These are phyloP conservation scores for Tetanocera ferruginea DNA, from an alignment of 2,888 invertebrate species.

Conservation along the genomic window DNA sequence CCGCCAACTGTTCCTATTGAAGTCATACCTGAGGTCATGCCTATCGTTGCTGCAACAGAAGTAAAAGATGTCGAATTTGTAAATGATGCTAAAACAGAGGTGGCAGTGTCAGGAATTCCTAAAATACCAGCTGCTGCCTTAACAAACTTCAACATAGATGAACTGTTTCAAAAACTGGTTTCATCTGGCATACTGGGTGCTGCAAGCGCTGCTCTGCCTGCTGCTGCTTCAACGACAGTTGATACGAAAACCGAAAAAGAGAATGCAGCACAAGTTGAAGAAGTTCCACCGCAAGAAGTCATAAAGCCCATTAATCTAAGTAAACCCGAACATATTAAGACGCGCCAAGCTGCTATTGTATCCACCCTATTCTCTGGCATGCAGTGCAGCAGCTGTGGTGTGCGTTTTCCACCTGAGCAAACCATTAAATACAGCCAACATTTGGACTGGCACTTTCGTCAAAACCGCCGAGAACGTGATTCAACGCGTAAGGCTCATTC, in stretches of 20 bases:
- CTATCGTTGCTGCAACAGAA: background rate
- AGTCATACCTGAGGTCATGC: background rate
- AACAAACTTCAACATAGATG: slow-evolving; percentile 77
- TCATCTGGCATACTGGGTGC: slow-evolving; percentile 83
- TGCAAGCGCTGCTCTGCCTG: slow-evolving; percentile 42
- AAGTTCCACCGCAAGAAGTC: slow-evolving; percentile 46
- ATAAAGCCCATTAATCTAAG: slow-evolving; percentile 78
- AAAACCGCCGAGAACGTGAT: slow-evolving; percentile 90
- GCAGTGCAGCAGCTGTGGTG: slow-evolving; percentile 97
- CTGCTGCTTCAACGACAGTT: background rate
- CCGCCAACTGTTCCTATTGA: slow-evolving; percentile 48
- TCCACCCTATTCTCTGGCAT: slow-evolving; percentile 85
- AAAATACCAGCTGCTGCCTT: slow-evolving; percentile 63
- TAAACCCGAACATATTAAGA: slow-evolving; percentile 80
- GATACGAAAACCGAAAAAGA: slow-evolving; percentile 26
- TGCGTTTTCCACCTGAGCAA: slow-evolving; percentile 91
- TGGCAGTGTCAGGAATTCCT: slow-evolving; percentile 45
- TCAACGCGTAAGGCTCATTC: slow-evolving; percentile 86
- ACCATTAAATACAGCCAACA: slow-evolving; percentile 94
- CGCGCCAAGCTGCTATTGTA: slow-evolving; percentile 81
- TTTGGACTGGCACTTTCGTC: slow-evolving; percentile 98
- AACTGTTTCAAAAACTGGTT: slow-evolving; percentile 87
- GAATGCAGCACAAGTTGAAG: slow-evolving; percentile 27
- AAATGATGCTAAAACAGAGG: background rate
- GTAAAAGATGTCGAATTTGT: background rate